Evolutionary conservation across 2,113 vertebrate genomes (phyloP).

Genomic region (Crotalus horridus): DNA sequence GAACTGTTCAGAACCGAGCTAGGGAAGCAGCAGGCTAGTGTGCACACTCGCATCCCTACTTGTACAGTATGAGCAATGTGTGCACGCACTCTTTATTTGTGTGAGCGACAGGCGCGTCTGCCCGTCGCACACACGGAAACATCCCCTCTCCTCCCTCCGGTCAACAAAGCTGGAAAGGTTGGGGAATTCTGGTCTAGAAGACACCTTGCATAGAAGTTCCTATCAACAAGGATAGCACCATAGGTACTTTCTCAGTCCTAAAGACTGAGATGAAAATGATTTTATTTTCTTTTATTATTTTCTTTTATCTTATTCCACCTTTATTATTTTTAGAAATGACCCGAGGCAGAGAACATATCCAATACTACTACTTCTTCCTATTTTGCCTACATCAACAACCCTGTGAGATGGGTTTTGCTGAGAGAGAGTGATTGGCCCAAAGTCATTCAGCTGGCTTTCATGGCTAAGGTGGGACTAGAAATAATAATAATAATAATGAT

Average conservation of each 20-base stretch:
- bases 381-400: neutral
- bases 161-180: neutral
- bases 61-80: neutral
- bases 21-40: neutral
- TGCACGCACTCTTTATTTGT: neutral
- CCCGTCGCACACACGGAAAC: neutral
- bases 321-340: neutral
- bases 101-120: fast-evolving
- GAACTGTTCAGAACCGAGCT: neutral
- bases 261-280: neutral
- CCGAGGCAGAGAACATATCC: neutral
- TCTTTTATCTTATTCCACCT: neutral
- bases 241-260: neutral
- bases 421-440: no score
- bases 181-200: neutral
- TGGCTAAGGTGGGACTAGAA: no score
- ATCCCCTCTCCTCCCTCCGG: neutral
- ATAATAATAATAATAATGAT: no score
- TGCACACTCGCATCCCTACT: neutral
- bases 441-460: no score
- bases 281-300: neutral
- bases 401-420: neutral
- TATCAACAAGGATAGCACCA: neutral
- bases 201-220: neutral
- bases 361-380: neutral